These are phyloP conservation scores for Anguilla pacifica DNA, from an alignment of 2,797 vertebrate genomes.

Conservation along the genomic window DNA sequence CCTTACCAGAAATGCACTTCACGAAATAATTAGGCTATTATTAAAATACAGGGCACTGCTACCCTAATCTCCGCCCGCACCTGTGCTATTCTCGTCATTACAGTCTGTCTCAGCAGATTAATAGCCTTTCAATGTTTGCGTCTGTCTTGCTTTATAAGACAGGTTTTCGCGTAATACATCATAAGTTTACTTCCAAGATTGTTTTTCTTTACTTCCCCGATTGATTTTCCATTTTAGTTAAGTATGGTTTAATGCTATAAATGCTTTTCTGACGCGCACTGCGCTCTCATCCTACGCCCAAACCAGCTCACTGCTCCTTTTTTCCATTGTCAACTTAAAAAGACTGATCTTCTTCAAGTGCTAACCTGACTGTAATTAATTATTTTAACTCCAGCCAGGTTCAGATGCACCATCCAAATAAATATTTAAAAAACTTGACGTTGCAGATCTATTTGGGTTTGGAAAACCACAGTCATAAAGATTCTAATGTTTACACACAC, in stretches of 20 bases:
- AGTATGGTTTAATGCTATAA: constrained; percentile 22
- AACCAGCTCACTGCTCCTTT: constrained; percentile 7
- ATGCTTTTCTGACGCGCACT: constrained; percentile 16
- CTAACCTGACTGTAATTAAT: neutral
- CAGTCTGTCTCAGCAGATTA: neutral
- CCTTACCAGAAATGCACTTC: constrained; percentile 42
- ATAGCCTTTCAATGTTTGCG: neutral
- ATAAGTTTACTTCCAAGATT: neutral
- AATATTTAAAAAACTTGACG: neutral
- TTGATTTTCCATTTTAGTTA: constrained; percentile 9
- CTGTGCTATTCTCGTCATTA: constrained; percentile 23
- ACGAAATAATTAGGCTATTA: constrained; percentile 30
- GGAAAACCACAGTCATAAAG: neutral
- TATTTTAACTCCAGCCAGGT: neutral
- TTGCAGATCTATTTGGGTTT: neutral
- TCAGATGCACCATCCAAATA: neutral
- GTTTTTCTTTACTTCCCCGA: neutral
- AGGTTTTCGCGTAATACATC: neutral
- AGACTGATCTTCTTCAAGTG: neutral
- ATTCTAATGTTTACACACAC: neutral
- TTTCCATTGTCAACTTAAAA: neutral
- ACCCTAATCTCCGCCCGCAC: constrained; percentile 35
- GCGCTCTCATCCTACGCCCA: constrained; percentile 26
- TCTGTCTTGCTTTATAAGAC: neutral
- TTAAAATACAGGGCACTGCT: constrained; percentile 14